Evolutionary conservation across 2,797 vertebrate species (phyloP), one percentile per base, ranked within the genome.

Genomic region (Balearica regulorum): DNA sequence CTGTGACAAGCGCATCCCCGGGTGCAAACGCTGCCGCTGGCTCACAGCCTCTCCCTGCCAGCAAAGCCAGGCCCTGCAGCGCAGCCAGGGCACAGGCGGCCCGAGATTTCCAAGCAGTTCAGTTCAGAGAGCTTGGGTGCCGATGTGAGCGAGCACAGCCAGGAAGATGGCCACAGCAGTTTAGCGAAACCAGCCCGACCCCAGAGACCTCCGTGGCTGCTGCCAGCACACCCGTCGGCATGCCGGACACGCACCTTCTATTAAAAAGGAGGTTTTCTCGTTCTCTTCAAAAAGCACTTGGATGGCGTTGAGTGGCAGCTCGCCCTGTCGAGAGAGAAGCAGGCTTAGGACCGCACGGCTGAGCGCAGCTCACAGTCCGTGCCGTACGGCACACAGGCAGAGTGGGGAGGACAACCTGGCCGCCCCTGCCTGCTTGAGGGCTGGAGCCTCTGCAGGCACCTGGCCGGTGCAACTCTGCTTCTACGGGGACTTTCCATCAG

Each of bases 301-400:
- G 66, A 99, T 97, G 96, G 99, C 98, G 55, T 99, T 99, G 89
- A 99, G 98, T 0, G 99, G 98, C 96, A 99, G 99, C 97, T 99
- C 99, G 6, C 99, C 99, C 99, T 99, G 98, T 13, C 72, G 96
- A 68, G 51, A 91, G 22, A 94, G 54, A 60, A 46, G 54, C 21
- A 29, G 87, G 71, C 4, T 25, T 54, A 77, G 79, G 31, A 55
- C 4, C 7, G 1, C 1, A 1, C 6, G 3, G 53, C 57, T 26
- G 31, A 16, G 39, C 8, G 4, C 41, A 33, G 81, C 62, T 31
- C 57, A 18, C 8, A 20, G 65, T 1, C 58, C 3, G 0, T 44
- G 60, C 57, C 14, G 3, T 8, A 10, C 8, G 5, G 37, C 46
- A 19, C 65, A 10, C 25, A 16, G 21, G 29, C 8, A 6, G 37